Percentiles rank a stretch among this genome's conserved stretches.
Conservation (phyloP, 2,113 vertebrate species). For the Hippopotamus amphibius region DNA sequence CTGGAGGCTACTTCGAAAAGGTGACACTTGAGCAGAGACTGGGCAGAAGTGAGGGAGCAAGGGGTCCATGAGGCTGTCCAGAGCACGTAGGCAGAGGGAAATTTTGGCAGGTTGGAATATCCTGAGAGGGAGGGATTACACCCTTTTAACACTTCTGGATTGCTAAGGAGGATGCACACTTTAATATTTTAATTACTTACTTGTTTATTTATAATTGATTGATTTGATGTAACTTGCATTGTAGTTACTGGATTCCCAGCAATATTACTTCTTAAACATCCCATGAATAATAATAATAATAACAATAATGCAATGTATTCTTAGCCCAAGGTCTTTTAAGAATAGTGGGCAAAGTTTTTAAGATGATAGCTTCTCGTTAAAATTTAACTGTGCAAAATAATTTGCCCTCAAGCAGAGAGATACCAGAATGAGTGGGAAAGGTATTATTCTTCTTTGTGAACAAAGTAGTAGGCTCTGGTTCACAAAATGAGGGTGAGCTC, state of each 20-base stretch:
- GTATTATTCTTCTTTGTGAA: background rate
- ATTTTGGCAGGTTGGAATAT: background rate
- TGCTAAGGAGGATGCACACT: background rate
- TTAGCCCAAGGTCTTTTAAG: background rate
- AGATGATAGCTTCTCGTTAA: background rate
- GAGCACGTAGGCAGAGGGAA: background rate
- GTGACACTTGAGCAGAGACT: background rate
- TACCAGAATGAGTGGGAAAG: background rate
- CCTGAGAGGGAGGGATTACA: background rate
- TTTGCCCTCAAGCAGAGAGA: constrained; percentile 9
- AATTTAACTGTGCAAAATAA: background rate
- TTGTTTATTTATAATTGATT: background rate
- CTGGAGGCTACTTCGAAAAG: background rate
- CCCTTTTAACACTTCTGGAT: background rate
- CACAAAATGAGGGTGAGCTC: background rate
- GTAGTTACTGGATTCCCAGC: background rate
- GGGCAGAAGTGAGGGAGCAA: too few species aligned
- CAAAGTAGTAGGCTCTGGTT: background rate
- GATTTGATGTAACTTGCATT: background rate
- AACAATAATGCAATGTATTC: background rate
- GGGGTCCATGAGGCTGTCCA: too few species aligned
- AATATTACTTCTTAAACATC: background rate
- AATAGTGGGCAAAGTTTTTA: background rate
- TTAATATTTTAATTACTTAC: background rate
- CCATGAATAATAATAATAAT: background rate